Evolutionary conservation across 1,140 invertebrate genomes (phyloP).

Genomic region (Drosophila repletoides): DNA sequence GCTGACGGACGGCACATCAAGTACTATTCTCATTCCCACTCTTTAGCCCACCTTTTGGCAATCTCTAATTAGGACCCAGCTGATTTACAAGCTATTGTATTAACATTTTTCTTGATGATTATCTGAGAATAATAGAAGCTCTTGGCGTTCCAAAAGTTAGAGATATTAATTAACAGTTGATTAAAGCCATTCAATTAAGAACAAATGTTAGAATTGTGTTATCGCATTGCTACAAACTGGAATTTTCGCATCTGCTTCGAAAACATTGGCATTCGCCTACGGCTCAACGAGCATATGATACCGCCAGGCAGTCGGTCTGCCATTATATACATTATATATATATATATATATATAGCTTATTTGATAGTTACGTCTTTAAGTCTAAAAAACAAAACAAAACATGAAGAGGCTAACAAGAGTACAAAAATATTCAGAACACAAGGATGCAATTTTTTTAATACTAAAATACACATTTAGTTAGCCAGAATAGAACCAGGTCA

Average conservation of each 20-base stretch:
- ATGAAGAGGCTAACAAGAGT: no score
- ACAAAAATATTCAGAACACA: no score
- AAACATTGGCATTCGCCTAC: background rate
- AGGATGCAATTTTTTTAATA: no score
- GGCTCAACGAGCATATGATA: background rate
- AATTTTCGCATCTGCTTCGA: slow-evolving; percentile 16
- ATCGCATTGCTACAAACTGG: slow-evolving; percentile 6
- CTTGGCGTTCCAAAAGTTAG: background rate
- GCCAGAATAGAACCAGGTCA: no score
- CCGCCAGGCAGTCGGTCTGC: background rate
- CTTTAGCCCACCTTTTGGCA: background rate
- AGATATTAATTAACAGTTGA: background rate
- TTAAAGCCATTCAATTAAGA: slow-evolving; percentile 17
- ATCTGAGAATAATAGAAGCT: background rate
- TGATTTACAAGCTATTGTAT: background rate
- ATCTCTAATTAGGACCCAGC: slow-evolving; percentile 10
- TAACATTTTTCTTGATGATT: background rate
- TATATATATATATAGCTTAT: no score
- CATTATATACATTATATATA: no score
- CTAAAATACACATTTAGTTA: no score
- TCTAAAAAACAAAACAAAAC: no score
- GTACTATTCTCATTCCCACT: background rate
- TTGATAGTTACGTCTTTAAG: no score
- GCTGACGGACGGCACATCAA: background rate
- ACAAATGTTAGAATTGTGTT: slow-evolving; percentile 32